Percentiles rank a stretch among this genome's conserved stretches.
phyloP scores from a whole-genome alignment of 2,113 vertebrate genomes.

The Vidua chalybeata region DNA sequence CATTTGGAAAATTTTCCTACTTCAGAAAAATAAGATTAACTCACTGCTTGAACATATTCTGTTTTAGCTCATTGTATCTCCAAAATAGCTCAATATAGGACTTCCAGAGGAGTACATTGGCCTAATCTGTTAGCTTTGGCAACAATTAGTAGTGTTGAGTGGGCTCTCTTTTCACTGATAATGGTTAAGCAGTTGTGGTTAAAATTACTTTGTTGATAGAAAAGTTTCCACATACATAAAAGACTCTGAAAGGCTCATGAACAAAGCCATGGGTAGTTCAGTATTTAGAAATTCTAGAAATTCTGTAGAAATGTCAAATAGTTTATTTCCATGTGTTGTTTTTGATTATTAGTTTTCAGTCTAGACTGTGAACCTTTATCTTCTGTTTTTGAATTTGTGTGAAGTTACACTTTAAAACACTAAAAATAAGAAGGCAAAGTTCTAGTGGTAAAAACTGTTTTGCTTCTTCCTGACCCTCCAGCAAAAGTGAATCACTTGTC shows the following conservation, averaged over 20 bases:
- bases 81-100: background rate
- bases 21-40: constrained; percentile 40
- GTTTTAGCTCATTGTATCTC: background rate
- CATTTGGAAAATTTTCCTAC: constrained; percentile 5
- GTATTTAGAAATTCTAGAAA: background rate
- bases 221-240: background rate
- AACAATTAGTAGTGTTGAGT: background rate
- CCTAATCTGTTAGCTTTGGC: constrained; percentile 48
- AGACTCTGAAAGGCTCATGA: background rate
- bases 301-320: background rate
- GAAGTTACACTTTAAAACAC: too few relatives aligned
- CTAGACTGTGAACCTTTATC: background rate
- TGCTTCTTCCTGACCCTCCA: too few relatives aligned
- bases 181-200: background rate
- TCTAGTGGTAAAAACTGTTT: too few relatives aligned
- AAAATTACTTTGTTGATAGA: constrained; percentile 27
- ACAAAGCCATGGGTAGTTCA: background rate
- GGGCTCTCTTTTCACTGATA: background rate
- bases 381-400: background rate
- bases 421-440: too few relatives aligned
- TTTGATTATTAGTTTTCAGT: background rate
- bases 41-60: background rate
- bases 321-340: background rate
- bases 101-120: constrained; percentile 41
- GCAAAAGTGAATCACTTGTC: background rate